These are phyloP conservation scores for Petroica traversi DNA, from an alignment of 2,113 vertebrate species.

Conservation along the genomic window DNA sequence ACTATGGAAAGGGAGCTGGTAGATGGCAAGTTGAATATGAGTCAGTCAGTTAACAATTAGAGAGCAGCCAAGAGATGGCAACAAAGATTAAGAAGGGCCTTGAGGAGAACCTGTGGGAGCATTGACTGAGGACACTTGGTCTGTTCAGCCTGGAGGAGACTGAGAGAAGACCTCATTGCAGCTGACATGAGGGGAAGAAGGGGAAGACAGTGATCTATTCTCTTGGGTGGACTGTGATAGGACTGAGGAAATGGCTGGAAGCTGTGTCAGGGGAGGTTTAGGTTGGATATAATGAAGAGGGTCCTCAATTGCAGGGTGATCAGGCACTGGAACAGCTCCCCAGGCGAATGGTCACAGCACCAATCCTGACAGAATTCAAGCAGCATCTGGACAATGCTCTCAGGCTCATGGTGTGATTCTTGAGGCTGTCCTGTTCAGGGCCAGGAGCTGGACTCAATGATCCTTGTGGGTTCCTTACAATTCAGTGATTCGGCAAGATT, in stretches of 20 bases:
- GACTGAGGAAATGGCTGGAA: not conserved
- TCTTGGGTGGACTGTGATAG: not conserved
- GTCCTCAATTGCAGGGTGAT: rapidly evolving
- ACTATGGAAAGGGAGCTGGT: rapidly evolving
- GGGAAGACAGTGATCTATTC: not conserved
- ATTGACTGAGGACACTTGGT: rapidly evolving
- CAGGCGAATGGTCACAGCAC: not conserved
- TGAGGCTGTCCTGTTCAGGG: not conserved
- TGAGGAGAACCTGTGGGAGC: rapidly evolving
- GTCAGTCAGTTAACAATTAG: not conserved
- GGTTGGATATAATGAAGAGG: not conserved
- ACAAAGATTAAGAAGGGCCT: not conserved
- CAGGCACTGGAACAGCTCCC: not conserved
- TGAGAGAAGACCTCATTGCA: rapidly evolving
- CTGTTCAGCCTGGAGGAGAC: not conserved
- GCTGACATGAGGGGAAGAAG: not conserved
- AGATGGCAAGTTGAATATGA: rapidly evolving
- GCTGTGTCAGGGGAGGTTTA: not conserved
- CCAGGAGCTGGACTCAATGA: not conserved
- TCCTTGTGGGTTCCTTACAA: not conserved
- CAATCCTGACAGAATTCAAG: not conserved
- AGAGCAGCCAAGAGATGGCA: not conserved
- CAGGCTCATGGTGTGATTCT: not conserved
- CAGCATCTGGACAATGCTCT: not conserved
- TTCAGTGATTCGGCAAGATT: not conserved